phyloP scores from a whole-genome alignment of 2,113 vertebrate species.

The Ceyx melanurus region DNA sequence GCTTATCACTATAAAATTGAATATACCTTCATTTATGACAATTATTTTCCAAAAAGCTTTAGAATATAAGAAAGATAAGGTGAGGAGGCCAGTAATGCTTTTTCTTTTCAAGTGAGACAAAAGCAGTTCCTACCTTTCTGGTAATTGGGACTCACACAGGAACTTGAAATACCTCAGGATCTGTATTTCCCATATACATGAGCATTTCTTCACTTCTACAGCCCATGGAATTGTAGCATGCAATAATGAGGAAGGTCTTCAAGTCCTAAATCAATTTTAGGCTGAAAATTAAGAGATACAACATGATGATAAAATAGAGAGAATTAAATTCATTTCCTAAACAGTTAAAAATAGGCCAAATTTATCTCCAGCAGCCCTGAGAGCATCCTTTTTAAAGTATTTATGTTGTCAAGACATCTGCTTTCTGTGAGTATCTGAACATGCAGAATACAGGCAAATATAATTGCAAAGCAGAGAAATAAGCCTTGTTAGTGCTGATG shows the following conservation, averaged over 20 bases:
- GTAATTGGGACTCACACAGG: neutral
- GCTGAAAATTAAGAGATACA: neutral
- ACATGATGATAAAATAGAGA: neutral
- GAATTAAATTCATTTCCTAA: neutral
- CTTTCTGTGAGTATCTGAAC: neutral
- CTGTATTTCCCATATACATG: neutral
- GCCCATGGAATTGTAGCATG: neutral
- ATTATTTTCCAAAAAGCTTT: neutral
- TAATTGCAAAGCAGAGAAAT: neutral
- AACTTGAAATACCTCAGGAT: neutral
- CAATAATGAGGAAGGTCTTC: neutral
- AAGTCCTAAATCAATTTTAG: neutral
- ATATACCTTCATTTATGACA: neutral
- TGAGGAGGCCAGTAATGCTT: neutral
- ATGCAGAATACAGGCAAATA: neutral
- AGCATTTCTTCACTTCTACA: neutral
- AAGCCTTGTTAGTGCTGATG: neutral
- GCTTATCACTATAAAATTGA: neutral
- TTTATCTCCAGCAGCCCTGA: neutral
- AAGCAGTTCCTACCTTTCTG: conserved; percentile 19
- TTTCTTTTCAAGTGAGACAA: conserved; percentile 19
- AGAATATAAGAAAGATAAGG: neutral
- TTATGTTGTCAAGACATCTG: neutral
- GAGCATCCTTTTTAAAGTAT: conserved; percentile 2
- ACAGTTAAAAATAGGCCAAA: conserved; percentile 15